Evolutionary conservation across 2,888 invertebrate species (phyloP).

Genomic region (Callosobruchus maculatus): DNA sequence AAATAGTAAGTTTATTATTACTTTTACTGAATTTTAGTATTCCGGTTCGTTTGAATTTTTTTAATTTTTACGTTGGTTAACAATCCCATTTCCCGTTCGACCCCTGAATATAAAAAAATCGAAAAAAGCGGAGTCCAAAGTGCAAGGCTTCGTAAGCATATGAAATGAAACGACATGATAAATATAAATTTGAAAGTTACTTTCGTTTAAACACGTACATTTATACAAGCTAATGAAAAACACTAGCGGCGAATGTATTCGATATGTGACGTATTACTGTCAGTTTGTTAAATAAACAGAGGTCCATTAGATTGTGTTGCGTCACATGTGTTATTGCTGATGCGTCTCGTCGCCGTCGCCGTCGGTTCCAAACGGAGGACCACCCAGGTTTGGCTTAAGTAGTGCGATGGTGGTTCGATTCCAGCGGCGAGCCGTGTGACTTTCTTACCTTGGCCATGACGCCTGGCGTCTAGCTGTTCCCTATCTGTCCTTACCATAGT

Average conservation of each 20-base stretch:
- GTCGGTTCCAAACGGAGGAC: conserved; percentile 34
- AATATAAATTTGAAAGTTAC: neutral
- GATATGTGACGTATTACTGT: conserved; percentile 45
- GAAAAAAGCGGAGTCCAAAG: too few species aligned
- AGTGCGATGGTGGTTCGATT: neutral
- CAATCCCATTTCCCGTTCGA: too few species aligned
- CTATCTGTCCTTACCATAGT: neutral
- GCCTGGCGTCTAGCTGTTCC: neutral
- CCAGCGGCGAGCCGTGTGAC: neutral
- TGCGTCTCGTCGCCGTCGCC: too few species aligned
- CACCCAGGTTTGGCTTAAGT: conserved; percentile 36
- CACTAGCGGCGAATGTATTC: neutral
- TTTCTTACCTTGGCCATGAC: neutral
- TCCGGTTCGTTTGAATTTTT: too few species aligned
- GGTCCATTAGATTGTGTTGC: conserved; percentile 51
- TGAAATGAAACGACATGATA: neutral
- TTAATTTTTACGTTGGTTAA: too few species aligned
- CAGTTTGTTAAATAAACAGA: conserved; percentile 50
- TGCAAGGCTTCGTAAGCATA: neutral
- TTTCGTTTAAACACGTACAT: neutral
- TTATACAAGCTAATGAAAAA: neutral
- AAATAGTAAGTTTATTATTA: too few species aligned
- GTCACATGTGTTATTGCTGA: conserved; percentile 42
- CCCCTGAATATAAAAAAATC: too few species aligned
- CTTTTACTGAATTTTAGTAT: too few species aligned